phyloP scores from a whole-genome alignment of 2,797 vertebrate genomes.

The Enteromius radiatus region DNA sequence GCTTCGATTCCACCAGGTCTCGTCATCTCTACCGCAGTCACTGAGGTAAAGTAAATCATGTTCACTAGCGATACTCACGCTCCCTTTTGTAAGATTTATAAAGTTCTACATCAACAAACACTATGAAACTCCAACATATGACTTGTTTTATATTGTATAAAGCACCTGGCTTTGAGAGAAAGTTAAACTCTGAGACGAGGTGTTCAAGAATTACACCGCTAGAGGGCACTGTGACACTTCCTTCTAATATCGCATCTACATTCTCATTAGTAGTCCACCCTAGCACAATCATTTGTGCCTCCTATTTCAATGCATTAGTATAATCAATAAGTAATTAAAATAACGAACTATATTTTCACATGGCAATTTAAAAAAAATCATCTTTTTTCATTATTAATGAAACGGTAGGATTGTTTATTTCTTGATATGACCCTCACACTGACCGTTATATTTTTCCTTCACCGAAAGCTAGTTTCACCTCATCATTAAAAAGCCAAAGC shows the following conservation, averaged over 20 bases:
- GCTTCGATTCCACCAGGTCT: neutral
- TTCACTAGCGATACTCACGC: neutral
- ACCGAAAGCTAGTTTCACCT: neutral
- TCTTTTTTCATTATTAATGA: neutral
- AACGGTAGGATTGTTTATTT: neutral
- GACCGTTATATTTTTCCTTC: neutral
- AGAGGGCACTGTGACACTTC: constrained; percentile 27
- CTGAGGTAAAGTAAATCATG: neutral
- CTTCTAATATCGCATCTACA: neutral
- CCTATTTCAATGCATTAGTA: constrained; percentile 4
- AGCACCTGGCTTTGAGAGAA: neutral
- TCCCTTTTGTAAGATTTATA: neutral
- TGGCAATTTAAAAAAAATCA: neutral
- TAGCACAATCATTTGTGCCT: constrained; percentile 25
- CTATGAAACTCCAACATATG: neutral
- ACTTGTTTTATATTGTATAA: neutral
- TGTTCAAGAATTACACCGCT: neutral
- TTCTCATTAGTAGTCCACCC: constrained; percentile 6
- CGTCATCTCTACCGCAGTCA: neutral
- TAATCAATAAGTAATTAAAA: constrained; percentile 13
- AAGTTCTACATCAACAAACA: neutral
- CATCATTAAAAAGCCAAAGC: constrained; percentile 25
- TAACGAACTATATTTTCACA: neutral
- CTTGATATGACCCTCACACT: neutral
- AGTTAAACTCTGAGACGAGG: neutral